A percentile compares a stretch with the other conserved stretches of the same genome.
These are phyloP conservation scores for Syrphus vitripennis DNA, from an alignment of 2,888 invertebrate species.

Conservation along the genomic window DNA sequence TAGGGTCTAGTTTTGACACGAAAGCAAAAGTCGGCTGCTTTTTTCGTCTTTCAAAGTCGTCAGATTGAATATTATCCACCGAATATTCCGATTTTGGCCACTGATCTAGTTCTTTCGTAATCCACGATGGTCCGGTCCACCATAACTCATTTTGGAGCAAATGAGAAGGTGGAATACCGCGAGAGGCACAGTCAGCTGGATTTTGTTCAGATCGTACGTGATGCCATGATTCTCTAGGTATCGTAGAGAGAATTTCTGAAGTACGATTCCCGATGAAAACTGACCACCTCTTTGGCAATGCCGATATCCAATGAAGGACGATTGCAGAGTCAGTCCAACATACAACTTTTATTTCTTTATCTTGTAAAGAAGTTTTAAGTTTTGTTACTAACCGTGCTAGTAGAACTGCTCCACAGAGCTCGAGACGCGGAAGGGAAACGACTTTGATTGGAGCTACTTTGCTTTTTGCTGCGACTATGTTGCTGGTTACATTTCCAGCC, in stretches of 20 bases:
- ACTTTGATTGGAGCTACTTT: conserved; percentile 14
- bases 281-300: conserved; percentile 2
- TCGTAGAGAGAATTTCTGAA: conserved; percentile 46
- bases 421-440: not conserved
- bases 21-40: not conserved
- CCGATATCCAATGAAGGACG: conserved; percentile 3
- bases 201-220: not conserved
- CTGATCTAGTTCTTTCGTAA: not conserved
- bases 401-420: too few relatives aligned
- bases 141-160: not conserved
- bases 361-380: too few relatives aligned
- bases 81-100: conserved; percentile 11
- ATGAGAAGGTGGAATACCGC: conserved; percentile 9
- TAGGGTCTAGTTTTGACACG: not conserved
- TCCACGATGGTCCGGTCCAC: conserved; percentile 3
- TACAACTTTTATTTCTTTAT: too few relatives aligned
- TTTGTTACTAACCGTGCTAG: too few relatives aligned
- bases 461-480: too few relatives aligned
- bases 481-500: not conserved
- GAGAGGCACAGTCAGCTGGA: conserved; percentile 42
- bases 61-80: too few relatives aligned
- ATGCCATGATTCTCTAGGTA: conserved; percentile 3
- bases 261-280: conserved; percentile 22
- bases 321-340: too few relatives aligned
- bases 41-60: not conserved